These are phyloP conservation scores for Lycaena phlaeas DNA, from an alignment of 2,888 invertebrate genomes.

Conservation along the genomic window DNA sequence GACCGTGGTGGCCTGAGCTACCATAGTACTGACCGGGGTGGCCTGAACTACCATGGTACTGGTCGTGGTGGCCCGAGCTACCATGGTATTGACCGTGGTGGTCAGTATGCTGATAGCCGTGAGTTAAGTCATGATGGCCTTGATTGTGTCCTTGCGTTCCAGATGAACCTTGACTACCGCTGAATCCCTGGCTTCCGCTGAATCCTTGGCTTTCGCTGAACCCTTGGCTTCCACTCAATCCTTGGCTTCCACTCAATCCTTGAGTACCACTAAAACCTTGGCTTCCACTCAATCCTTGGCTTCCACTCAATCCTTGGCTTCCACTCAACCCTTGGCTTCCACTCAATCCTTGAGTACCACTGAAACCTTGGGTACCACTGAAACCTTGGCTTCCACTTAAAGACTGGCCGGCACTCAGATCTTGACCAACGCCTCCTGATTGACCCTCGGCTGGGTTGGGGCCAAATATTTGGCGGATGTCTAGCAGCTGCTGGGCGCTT, in stretches of 20 bases:
- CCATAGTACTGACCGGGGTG: too few relatives aligned
- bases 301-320: background rate
- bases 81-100: too few relatives aligned
- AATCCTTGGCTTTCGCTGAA: background rate
- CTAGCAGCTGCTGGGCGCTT: too few relatives aligned
- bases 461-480: too few relatives aligned
- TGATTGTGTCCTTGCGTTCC: too few relatives aligned
- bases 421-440: too few relatives aligned
- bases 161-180: background rate
- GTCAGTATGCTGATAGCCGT: too few relatives aligned
- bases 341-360: background rate
- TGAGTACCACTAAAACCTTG: background rate
- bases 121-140: too few relatives aligned
- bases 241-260: background rate
- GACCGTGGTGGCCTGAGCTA: too few relatives aligned
- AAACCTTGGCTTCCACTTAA: background rate
- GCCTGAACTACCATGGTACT: too few relatives aligned
- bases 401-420: background rate
- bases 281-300: background rate
- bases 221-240: background rate
- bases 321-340: background rate
- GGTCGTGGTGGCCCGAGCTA: too few relatives aligned
- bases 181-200: background rate
- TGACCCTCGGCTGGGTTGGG: too few relatives aligned
- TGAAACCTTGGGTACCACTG: background rate